Percentiles rank a stretch among this genome's conserved stretches.
phyloP scores from a whole-genome alignment of 2,113 vertebrate species.

The Propithecus coquereli region DNA sequence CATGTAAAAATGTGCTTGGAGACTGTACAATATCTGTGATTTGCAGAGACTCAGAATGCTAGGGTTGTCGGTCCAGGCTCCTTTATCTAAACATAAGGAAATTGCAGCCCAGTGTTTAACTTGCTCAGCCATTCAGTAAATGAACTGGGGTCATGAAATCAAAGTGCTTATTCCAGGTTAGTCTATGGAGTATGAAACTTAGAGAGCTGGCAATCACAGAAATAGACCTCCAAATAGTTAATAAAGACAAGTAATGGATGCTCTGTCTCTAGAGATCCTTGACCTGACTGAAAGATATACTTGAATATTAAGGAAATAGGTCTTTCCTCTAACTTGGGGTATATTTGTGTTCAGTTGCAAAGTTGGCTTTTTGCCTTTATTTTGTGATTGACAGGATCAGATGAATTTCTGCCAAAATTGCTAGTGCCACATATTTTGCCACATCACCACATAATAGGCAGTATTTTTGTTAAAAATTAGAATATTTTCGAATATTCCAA shows the following conservation, averaged over 20 bases:
- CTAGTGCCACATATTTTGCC: not conserved
- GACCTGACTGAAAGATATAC: not conserved
- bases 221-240: constrained; percentile 2
- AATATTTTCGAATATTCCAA: not conserved
- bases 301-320: not conserved
- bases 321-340: not conserved
- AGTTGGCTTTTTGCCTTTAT: not conserved
- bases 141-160: not conserved
- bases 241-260: not conserved
- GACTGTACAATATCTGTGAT: not conserved
- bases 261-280: not conserved
- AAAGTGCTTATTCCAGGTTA: not conserved
- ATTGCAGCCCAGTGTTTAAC: not conserved
- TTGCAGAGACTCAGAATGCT: not conserved
- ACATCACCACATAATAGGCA: not conserved
- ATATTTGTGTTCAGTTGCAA: not conserved
- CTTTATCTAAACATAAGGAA: not conserved
- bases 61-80: not conserved
- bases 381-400: constrained; percentile 31
- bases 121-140: not conserved
- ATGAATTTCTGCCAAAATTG: constrained; percentile 6
- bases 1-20: not conserved
- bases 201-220: not conserved
- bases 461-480: constrained; percentile 23
- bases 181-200: not conserved